These are phyloP conservation scores for Mongoloraphidia duomilia DNA, from an alignment of 2,888 invertebrate genomes.

Conservation along the genomic window DNA sequence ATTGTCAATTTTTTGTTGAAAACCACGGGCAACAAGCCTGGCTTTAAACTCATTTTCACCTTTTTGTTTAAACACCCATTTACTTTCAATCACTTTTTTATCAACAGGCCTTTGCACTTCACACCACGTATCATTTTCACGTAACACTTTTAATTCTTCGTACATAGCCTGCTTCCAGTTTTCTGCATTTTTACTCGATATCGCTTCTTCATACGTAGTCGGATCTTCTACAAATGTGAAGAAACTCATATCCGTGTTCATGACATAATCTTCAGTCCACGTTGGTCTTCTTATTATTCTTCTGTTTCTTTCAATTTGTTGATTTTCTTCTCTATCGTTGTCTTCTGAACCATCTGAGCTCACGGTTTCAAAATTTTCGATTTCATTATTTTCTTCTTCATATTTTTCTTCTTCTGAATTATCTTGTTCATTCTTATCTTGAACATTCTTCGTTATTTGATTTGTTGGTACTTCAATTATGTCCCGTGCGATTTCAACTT, in stretches of 20 bases:
- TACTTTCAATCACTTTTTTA: neutral
- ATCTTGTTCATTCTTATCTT: too few relatives aligned
- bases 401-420: too few relatives aligned
- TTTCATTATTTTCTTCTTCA: too few relatives aligned
- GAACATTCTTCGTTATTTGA: too few relatives aligned
- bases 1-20: neutral
- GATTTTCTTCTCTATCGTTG: too few relatives aligned
- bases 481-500: too few relatives aligned
- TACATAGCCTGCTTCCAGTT: too few relatives aligned
- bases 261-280: neutral
- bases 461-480: too few relatives aligned
- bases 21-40: neutral
- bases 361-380: too few relatives aligned
- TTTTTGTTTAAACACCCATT: too few relatives aligned
- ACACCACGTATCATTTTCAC: neutral
- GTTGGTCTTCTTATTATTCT: slow-evolving; percentile 2
- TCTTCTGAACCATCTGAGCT: too few relatives aligned
- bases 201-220: slow-evolving; percentile 2
- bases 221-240: slow-evolving; percentile 1
- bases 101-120: neutral
- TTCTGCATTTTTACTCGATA: neutral
- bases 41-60: neutral
- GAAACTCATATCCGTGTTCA: slow-evolving; percentile 1
- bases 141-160: neutral
- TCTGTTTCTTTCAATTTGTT: too few relatives aligned